phyloP scores from a whole-genome alignment of 1,140 invertebrate species.

The Agrypnia vestita region DNA sequence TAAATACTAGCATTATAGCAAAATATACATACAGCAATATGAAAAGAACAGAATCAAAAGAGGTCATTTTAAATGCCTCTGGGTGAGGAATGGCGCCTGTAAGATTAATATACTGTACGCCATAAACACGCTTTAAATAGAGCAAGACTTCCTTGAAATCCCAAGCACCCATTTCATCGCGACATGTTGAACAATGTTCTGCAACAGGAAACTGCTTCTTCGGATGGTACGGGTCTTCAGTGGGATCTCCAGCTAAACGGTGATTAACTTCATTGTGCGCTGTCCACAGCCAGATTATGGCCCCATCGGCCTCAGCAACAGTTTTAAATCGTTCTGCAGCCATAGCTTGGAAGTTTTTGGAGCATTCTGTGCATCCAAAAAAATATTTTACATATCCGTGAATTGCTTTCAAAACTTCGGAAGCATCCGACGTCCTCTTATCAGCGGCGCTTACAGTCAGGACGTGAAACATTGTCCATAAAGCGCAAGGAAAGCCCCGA shows the following conservation, averaged over 20 bases:
- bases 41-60: conserved; percentile 84
- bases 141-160: conserved; percentile 80
- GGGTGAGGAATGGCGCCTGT: conserved; percentile 64
- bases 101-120: conserved; percentile 73
- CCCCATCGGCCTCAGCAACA: conserved; percentile 81
- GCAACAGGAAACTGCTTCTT: conserved; percentile 93
- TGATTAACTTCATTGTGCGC: conserved; percentile 96
- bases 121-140: conserved; percentile 86
- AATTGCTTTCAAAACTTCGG: conserved; percentile 86
- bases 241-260: conserved; percentile 86
- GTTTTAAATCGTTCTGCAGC: conserved; percentile 80
- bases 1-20: conserved; percentile 77
- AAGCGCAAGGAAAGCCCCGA: conserved; percentile 94
- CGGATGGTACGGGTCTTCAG: conserved; percentile 92
- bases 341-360: conserved; percentile 90
- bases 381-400: conserved; percentile 93
- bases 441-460: conserved; percentile 87
- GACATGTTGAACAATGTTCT: conserved; percentile 82
- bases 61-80: conserved; percentile 66
- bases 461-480: conserved; percentile 97
- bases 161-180: conserved; percentile 76
- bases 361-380: conserved; percentile 95
- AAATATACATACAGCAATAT: conserved; percentile 82
- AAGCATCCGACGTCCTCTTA: conserved; percentile 71
- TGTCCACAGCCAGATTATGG: conserved; percentile 94